Evolutionary conservation across 2,113 vertebrate species (phyloP).

Genomic region (Craseonycteris thonglongyai): DNA sequence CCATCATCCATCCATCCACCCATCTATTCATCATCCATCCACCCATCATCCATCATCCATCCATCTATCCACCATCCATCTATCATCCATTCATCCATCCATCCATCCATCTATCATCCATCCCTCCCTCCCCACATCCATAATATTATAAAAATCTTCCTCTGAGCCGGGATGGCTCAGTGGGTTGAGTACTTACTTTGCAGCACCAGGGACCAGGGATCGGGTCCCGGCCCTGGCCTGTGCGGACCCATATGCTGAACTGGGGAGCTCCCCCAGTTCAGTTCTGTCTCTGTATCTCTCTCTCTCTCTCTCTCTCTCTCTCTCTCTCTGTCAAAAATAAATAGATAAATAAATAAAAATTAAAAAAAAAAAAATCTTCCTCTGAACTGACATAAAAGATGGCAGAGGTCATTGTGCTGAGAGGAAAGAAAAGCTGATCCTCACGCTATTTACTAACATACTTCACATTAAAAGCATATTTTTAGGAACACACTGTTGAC

Average conservation of each 20-base stretch:
- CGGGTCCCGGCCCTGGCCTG: too few relatives aligned
- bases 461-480: conserved; percentile 74
- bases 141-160: conserved; percentile 53
- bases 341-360: too few relatives aligned
- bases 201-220: too few relatives aligned
- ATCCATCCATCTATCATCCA: too few relatives aligned
- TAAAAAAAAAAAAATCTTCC: conserved; percentile 53
- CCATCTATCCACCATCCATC: not conserved
- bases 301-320: too few relatives aligned
- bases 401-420: not conserved
- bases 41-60: not conserved
- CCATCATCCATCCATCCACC: not conserved
- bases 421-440: conserved; percentile 48
- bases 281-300: too few relatives aligned
- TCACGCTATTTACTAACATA: conserved; percentile 69
- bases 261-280: too few relatives aligned
- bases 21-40: not conserved
- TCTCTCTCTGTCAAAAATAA: too few relatives aligned
- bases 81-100: not conserved
- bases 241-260: too few relatives aligned
- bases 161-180: too few relatives aligned
- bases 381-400: conserved; percentile 44
- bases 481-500: conserved; percentile 72
- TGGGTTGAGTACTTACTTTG: too few relatives aligned
- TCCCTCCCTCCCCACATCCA: not conserved